Percentiles rank a stretch among this genome's conserved stretches.
These are phyloP conservation scores for Microcebus tavaratra DNA, from an alignment of 2,113 vertebrate genomes.

Conservation along the genomic window DNA sequence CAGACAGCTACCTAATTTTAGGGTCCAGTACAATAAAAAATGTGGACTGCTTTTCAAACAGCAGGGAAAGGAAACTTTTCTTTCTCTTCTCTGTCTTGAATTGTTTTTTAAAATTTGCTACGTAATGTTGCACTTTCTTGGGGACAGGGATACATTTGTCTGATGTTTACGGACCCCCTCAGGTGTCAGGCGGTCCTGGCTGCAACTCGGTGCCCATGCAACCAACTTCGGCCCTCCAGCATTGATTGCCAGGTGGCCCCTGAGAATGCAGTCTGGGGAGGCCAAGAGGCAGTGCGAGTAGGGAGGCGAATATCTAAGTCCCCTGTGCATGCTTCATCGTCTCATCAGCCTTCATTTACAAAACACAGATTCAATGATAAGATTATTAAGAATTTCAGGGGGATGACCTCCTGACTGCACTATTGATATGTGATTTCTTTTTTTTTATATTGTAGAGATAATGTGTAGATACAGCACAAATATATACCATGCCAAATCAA, in stretches of 20 bases:
- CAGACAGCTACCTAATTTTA: neutral
- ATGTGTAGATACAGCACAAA: neutral
- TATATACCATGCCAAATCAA: neutral
- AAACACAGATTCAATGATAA: neutral
- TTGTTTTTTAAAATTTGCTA: neutral
- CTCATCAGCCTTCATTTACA: neutral
- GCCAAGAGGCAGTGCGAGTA: accelerated
- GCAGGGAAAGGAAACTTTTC: neutral
- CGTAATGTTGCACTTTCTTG: neutral
- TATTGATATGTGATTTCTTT: neutral
- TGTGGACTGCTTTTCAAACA: neutral
- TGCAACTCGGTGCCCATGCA: neutral
- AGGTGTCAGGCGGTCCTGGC: neutral
- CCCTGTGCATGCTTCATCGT: neutral
- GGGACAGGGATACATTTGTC: neutral
- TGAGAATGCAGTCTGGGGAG: neutral
- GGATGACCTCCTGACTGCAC: neutral
- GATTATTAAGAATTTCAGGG: neutral
- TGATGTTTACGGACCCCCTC: neutral
- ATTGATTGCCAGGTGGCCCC: neutral
- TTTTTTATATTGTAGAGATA: neutral
- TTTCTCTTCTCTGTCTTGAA: neutral
- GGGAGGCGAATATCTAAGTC: neutral
- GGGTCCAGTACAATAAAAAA: neutral
- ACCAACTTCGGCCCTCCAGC: neutral